Evolutionary conservation across 2,888 invertebrate species (phyloP).

Genomic region (Euproctis similis): DNA sequence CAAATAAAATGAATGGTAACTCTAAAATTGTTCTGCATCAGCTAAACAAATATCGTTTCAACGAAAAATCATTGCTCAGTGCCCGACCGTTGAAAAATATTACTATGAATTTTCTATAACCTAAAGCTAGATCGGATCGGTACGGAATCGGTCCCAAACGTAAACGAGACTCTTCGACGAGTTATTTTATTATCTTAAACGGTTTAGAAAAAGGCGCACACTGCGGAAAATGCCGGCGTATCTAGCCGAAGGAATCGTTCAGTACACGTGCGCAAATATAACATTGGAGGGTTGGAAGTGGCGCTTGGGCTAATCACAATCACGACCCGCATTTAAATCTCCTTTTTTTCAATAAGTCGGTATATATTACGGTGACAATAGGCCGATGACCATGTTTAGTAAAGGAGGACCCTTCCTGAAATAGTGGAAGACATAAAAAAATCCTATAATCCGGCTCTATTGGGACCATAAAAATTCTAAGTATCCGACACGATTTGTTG

Average conservation of each 20-base stretch:
- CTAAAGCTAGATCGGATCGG: conserved; percentile 6
- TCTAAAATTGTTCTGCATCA: too few relatives aligned
- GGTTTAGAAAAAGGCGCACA: conserved; percentile 30
- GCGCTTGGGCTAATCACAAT: conserved; percentile 59
- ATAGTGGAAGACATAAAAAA: too few relatives aligned
- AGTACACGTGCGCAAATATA: conserved; percentile 41
- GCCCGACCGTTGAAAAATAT: too few relatives aligned
- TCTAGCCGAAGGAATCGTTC: conserved; percentile 35
- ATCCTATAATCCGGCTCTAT: conserved; percentile 55
- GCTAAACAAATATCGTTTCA: too few relatives aligned
- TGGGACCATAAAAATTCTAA: conserved; percentile 56
- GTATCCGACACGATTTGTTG: conserved; percentile 40
- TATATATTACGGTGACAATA: conserved; percentile 40
- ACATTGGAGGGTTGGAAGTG: conserved; percentile 41
- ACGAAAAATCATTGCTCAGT: too few relatives aligned
- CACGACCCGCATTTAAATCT: conserved; percentile 67
- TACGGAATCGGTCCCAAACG: conserved; percentile 17
- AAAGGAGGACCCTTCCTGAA: conserved; percentile 41
- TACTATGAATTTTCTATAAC: not conserved
- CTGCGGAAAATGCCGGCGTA: conserved; percentile 32
- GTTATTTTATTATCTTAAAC: conserved; percentile 28
- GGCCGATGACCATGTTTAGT: conserved; percentile 17
- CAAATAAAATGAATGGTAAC: too few relatives aligned
- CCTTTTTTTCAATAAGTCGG: conserved; percentile 43
- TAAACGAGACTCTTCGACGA: conserved; percentile 12